Base-by-base conservation (phyloP, 2,888 invertebrate species). In the Alviniconcha strummeri region DNA sequence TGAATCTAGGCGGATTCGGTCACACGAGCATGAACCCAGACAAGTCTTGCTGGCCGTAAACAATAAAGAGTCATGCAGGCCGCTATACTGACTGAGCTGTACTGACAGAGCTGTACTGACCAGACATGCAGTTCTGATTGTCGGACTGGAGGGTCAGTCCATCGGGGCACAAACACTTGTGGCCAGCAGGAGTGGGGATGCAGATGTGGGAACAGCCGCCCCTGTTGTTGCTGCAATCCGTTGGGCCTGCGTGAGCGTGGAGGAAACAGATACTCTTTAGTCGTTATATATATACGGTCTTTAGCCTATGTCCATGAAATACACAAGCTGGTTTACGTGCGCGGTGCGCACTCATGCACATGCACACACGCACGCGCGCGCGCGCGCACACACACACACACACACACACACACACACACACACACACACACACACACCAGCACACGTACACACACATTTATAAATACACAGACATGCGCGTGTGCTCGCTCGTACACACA, bases 131-230 rank as follows among this genome's bases (percentile, higher is more conserved):
- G 13, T 84, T 88, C 13, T 87, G 54, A n/a, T 87, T 85, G 80
- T 89, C 87, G n/a, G 89, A 81, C 83, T 89, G 89, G 0, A 91
- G 85, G 56, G 83, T 86, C 5, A 90, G 80, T 4, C 88, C 88
- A 54, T 87, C 88, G 19, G 91, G 91, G 85, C 91, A 91, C 55
- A 87, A 80, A 86, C 91, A 91, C 19, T 84, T 86, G 64, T 8
- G 60, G 11, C 84, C 84, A 13, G 80, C 80, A 5, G 88, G 85
- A 7, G 55, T 83, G 5, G 91, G 90, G 52, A 91, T 72, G 87
- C 91, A 91, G 36, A 91, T 86, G 84, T 91, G 90, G 75, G 89
- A 89, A 79, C 91, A 91, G 4, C 89, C 90, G n/a, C 89, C 89
- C 54, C 85, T 86, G 55, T 86, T 88, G 56, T 85, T 87, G 7